Base-by-base conservation (phyloP, 2,888 invertebrate species). In the Carabus problematicus region DNA sequence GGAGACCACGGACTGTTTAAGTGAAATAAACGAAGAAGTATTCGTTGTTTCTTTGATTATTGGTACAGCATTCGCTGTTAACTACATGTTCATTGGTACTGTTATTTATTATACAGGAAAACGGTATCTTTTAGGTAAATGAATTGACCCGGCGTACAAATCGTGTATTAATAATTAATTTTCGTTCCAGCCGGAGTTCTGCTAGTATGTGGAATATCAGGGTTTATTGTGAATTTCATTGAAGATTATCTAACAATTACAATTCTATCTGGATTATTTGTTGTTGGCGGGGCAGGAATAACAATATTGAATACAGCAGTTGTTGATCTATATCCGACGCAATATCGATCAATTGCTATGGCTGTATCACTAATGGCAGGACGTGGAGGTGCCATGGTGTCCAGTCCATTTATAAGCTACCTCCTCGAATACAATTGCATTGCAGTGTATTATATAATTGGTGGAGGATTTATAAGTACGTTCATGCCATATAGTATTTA, bases 41-140 rank as follows among this genome's bases (percentile, higher is more conserved):
- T 82, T 80, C 71, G 60, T 77, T 43, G 74, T 77, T 4, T 73
- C 79, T 2, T 68, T 83, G 42, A 64, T 78, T 2, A 76, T 80
- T 18, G 81, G 78, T 11, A 71, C 74, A 16, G 73, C 75, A 11
- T 77, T 79, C 58, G 78, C 77, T 8, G 16, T 76, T 8, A 74
- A 77, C 8, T 82, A 81, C 71, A 73, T 81, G n/a, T 68, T 77
- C 12, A 77, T 79, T n/a, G 82, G 81, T 3, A 70, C 74, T 18
- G 64, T 81, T 3, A 81, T 88, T 18, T 84, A 85, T 72, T 71
- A 77, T 0, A 73, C 83, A 0, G 89, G 89, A 19, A 89, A 89
- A 77, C 87, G 87, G 76, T 78, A 81, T 47, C 82, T 88, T 70
- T 77, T 88, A n/a, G 77, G 87, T 74, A 78, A 81, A 72, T 42